A percentile compares a stretch with the other conserved stretches of the same genome.
Evolutionary conservation across 2,797 vertebrate species (phyloP).

Genomic region (Anguilla marmorata): DNA sequence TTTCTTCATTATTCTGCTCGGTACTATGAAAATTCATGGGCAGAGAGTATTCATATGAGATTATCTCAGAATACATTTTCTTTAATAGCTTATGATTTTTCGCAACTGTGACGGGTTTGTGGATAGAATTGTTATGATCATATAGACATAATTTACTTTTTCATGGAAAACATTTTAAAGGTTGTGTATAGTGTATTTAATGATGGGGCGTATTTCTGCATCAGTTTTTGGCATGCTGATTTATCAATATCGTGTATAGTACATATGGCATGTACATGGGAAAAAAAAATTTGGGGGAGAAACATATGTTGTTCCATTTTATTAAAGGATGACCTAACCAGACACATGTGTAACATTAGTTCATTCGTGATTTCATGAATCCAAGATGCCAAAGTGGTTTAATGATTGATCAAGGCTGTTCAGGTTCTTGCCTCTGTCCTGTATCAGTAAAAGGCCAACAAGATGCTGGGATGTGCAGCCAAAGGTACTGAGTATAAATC

Average conservation of each 20-base stretch:
- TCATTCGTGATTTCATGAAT: too few relatives aligned
- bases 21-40: slow-evolving; percentile 5
- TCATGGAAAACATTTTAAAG: not conserved
- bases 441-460: too few relatives aligned
- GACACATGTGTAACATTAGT: too few relatives aligned
- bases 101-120: not conserved
- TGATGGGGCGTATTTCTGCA: not conserved
- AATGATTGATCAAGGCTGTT: too few relatives aligned
- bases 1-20: not conserved
- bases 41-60: not conserved
- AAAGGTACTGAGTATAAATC: too few relatives aligned
- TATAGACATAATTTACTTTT: not conserved
- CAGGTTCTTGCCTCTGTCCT: too few relatives aligned
- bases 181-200: not conserved
- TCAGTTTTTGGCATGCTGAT: not conserved
- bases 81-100: not conserved
- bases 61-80: not conserved
- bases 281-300: too few relatives aligned
- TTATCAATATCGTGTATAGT: not conserved
- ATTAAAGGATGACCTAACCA: too few relatives aligned
- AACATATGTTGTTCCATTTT: too few relatives aligned
- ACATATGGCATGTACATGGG: not conserved
- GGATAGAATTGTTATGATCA: too few relatives aligned
- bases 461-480: too few relatives aligned
- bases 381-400: too few relatives aligned